These are phyloP conservation scores for Drosophila pruinosa DNA, from an alignment of 1,140 invertebrate species.

Conservation along the genomic window DNA sequence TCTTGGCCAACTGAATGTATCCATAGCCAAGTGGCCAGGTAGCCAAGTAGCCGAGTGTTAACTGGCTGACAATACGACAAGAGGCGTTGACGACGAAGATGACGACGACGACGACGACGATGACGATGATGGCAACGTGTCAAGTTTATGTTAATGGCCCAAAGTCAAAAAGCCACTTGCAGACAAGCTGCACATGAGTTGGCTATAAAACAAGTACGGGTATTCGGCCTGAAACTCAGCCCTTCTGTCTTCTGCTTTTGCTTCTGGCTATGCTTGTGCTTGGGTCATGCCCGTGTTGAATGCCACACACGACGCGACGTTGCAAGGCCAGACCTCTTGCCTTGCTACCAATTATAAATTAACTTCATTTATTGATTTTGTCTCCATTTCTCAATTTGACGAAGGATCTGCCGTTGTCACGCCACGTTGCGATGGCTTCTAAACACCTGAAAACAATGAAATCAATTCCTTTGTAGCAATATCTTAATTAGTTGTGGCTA, in stretches of 20 bases:
- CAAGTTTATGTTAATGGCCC: conserved; percentile 70
- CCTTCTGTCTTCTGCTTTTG: neutral
- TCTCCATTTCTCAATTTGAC: neutral
- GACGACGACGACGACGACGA: conserved; percentile 4
- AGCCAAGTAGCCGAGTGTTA: conserved; percentile 37
- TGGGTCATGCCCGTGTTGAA: conserved; percentile 41
- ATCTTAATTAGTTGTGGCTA: neutral
- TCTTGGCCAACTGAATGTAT: conserved; percentile 16
- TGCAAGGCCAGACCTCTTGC: conserved; percentile 1
- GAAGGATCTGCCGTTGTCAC: neutral
- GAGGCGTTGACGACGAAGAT: conserved; percentile 10
- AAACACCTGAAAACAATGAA: neutral
- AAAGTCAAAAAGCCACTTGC: conserved; percentile 61
- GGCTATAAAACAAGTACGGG: neutral
- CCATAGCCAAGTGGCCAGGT: conserved; percentile 29
- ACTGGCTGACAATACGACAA: conserved; percentile 40
- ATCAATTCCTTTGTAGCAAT: neutral
- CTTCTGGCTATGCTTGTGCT: neutral
- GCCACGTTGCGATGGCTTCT: neutral
- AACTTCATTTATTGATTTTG: conserved; percentile 26
- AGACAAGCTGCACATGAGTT: conserved; percentile 27
- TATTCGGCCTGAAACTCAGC: neutral
- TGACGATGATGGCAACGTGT: conserved; percentile 52
- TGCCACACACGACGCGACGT: conserved; percentile 21
- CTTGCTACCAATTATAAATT: conserved; percentile 24